These are phyloP conservation scores for Drosophila peninsularis DNA, from an alignment of 2,888 invertebrate species.

Conservation along the genomic window DNA sequence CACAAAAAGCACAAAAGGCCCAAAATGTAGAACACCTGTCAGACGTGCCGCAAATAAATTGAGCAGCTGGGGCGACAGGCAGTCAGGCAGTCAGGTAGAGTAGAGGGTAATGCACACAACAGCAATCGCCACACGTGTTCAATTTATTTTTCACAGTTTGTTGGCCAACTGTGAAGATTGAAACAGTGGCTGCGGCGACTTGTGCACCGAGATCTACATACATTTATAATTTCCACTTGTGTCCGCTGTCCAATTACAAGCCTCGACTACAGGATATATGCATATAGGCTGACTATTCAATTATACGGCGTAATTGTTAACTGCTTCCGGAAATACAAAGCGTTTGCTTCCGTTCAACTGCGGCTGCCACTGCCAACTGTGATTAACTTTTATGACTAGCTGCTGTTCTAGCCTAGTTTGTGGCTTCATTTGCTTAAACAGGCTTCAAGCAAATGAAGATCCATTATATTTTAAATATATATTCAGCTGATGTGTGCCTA, in stretches of 20 bases:
- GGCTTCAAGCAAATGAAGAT: constrained; percentile 1
- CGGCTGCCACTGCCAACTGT: constrained; percentile 8
- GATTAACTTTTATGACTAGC: constrained; percentile 40
- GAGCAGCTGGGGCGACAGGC: neutral
- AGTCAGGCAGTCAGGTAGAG: neutral
- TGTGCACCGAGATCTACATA: neutral
- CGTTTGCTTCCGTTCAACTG: constrained; percentile 54
- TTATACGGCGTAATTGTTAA: constrained; percentile 45
- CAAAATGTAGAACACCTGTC: constrained; percentile 61
- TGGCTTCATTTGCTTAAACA: neutral
- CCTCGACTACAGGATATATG: constrained; percentile 38
- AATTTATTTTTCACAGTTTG: constrained; percentile 58
- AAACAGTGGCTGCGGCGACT: constrained; percentile 18
- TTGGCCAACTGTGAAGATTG: constrained; percentile 56
- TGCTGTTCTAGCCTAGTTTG: constrained; percentile 25
- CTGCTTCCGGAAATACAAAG: constrained; percentile 65
- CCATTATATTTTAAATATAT: neutral
- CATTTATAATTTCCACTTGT: constrained; percentile 27
- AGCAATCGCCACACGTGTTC: constrained; percentile 32
- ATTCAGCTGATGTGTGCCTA: neutral
- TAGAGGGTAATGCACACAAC: constrained; percentile 31
- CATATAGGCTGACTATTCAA: constrained; percentile 45
- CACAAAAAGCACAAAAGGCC: constrained; percentile 30
- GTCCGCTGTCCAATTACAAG: constrained; percentile 14
- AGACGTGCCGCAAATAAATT: constrained; percentile 18